phyloP scores from a whole-genome alignment of 2,113 vertebrate species.

The Gnathonemus echidnorhynchus region DNA sequence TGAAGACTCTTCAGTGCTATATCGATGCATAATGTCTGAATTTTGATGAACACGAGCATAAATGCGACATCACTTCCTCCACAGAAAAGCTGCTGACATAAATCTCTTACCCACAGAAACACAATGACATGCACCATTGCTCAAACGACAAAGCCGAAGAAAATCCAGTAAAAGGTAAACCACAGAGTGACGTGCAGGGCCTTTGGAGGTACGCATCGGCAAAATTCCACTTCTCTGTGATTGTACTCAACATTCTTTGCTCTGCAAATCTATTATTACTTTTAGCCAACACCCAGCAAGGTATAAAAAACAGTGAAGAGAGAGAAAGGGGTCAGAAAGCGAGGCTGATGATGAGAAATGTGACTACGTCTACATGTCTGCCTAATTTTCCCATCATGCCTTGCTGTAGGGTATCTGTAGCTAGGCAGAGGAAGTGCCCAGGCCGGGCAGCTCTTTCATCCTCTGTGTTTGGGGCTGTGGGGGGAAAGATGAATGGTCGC shows the following conservation, averaged over 20 bases:
- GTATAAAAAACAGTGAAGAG: slow-evolving; percentile 1
- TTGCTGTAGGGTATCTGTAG: slow-evolving; percentile 61
- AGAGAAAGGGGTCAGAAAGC: slow-evolving; percentile 8
- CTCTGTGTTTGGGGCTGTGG: slow-evolving; percentile 70
- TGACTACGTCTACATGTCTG: slow-evolving; percentile 53
- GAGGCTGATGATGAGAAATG: slow-evolving; percentile 1
- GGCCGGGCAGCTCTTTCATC: slow-evolving; percentile 72
- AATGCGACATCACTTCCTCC: slow-evolving; percentile 31
- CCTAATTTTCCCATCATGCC: slow-evolving; percentile 56
- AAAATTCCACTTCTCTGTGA: neutral
- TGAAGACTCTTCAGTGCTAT: slow-evolving; percentile 31
- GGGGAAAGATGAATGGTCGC: slow-evolving; percentile 81
- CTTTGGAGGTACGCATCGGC: neutral
- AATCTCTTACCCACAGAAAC: slow-evolving; percentile 12
- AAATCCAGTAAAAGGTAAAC: neutral
- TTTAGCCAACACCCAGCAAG: neutral
- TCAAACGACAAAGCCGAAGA: neutral
- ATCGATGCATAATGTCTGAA: slow-evolving; percentile 56
- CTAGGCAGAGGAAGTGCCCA: slow-evolving; percentile 70
- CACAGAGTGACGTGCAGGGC: neutral
- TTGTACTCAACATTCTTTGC: neutral
- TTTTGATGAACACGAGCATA: slow-evolving; percentile 25
- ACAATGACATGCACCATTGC: slow-evolving; percentile 22
- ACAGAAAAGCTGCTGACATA: slow-evolving; percentile 25
- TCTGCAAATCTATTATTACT: neutral